Percentiles rank a stretch among this genome's conserved stretches.
Evolutionary conservation across 1,140 invertebrate species (phyloP).

Genomic region (Apis mellifera): Amel_HAv3.1 CM009943.2:7105001-7105500

Average conservation of each 20-base stretch:
- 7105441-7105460: constrained; percentile 30
- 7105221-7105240: neutral
- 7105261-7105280: neutral
- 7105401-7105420: constrained; percentile 17
- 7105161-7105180: no score
- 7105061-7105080: neutral
- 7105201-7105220: no score
- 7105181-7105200: no score
- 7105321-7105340: constrained; percentile 46
- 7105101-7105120: no score
- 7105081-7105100: neutral
- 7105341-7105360: constrained; percentile 39
- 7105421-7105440: constrained; percentile 39
- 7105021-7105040: no score
- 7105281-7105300: constrained; percentile 26
- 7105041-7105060: no score
- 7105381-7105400: constrained; percentile 46
- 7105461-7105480: constrained; percentile 43
- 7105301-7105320: neutral
- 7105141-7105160: no score
- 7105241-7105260: neutral
- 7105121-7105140: no score
- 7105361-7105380: neutral
- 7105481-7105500: neutral
- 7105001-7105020: no score